Conservation (phyloP, 2,888 invertebrate species). For the Drosophila niveifrons region DNA sequence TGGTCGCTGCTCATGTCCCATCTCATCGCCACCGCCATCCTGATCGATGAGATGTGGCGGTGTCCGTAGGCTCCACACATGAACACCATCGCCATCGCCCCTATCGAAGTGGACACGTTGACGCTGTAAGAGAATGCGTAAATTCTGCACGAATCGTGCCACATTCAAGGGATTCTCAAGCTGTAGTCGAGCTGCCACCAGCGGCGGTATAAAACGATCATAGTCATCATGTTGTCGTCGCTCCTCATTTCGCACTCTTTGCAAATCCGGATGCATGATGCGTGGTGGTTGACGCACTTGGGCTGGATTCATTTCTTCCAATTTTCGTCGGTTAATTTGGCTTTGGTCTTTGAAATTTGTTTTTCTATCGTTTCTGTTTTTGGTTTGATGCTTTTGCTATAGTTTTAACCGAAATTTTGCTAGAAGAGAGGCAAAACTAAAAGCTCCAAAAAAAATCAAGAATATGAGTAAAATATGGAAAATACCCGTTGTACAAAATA, state of each 20-base stretch:
- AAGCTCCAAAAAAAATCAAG: conserved; percentile 22
- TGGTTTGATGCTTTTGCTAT: conserved; percentile 1
- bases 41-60: conserved; percentile 23
- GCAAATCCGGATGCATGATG: conserved; percentile 12
- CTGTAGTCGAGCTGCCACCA: conserved; percentile 30
- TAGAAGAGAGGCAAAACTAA: conserved; percentile 18
- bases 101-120: conserved; percentile 49
- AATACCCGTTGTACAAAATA: conserved; percentile 16
- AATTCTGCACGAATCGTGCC: conserved; percentile 41
- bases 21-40: conserved; percentile 55
- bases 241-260: conserved; percentile 36
- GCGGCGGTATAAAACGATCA: conserved; percentile 29
- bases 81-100: conserved; percentile 59
- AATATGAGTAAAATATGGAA: conserved; percentile 4
- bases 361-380: not conserved
- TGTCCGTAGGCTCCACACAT: conserved; percentile 49
- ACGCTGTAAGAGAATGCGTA: conserved; percentile 45
- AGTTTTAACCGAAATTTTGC: conserved; percentile 23
- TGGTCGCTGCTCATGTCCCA: not conserved
- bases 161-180: conserved; percentile 35
- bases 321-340: not conserved
- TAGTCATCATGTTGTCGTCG: conserved; percentile 16
- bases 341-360: not conserved
- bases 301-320: conserved; percentile 32
- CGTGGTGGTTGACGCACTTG: conserved; percentile 23